A percentile compares a stretch with the other conserved stretches of the same genome.
These are phyloP conservation scores for Eumaeus atala DNA, from an alignment of 1,140 invertebrate genomes.

Conservation along the genomic window DNA sequence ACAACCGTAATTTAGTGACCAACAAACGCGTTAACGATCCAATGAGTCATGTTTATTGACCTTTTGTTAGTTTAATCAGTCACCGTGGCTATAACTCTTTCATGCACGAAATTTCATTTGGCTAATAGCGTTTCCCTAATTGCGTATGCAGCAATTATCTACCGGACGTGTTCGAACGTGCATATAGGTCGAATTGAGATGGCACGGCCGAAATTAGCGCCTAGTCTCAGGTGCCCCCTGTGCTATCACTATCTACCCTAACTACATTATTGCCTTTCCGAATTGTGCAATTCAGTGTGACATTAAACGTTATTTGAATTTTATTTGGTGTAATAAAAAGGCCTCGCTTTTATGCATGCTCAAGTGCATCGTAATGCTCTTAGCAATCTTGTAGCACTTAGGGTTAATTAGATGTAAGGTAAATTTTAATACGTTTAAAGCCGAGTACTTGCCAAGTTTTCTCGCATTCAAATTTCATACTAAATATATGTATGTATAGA, in stretches of 20 bases:
- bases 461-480: slow-evolving; percentile 19
- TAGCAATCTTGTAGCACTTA: slow-evolving; percentile 36
- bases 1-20: slow-evolving; percentile 20
- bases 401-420: slow-evolving; percentile 30
- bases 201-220: slow-evolving; percentile 36
- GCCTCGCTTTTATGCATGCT: slow-evolving; percentile 13
- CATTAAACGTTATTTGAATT: background rate
- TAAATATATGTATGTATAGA: too few relatives aligned
- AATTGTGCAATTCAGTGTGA: slow-evolving; percentile 2
- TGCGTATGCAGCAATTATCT: slow-evolving; percentile 54
- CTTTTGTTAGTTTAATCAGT: slow-evolving; percentile 57
- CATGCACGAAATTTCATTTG: slow-evolving; percentile 47
- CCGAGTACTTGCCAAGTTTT: slow-evolving; percentile 29
- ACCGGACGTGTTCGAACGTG: slow-evolving; percentile 37
- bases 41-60: slow-evolving; percentile 44
- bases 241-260: slow-evolving; percentile 31
- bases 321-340: slow-evolving; percentile 1
- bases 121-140: slow-evolving; percentile 53
- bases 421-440: slow-evolving; percentile 34
- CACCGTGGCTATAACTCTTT: slow-evolving; percentile 40
- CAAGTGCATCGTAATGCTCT: slow-evolving; percentile 30
- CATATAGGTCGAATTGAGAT: slow-evolving; percentile 42
- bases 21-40: slow-evolving; percentile 38
- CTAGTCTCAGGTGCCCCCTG: slow-evolving; percentile 47
- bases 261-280: slow-evolving; percentile 31